Evolutionary conservation across 2,797 vertebrate species (phyloP).

Genomic region (Sebastes vulpes): DNA sequence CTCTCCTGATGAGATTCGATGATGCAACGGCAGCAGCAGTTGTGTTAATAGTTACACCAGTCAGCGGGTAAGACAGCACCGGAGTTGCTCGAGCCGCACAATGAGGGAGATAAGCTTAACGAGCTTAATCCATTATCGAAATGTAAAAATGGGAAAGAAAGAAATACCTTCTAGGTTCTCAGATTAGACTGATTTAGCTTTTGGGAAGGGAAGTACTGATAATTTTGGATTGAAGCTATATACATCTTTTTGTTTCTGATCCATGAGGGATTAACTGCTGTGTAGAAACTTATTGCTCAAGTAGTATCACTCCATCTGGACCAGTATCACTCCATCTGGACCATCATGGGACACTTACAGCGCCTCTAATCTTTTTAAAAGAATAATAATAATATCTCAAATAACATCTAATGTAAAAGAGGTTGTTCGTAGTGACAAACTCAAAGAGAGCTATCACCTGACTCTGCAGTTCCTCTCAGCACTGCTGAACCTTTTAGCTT

Average conservation of each 20-base stretch:
- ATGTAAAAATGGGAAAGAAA: background rate
- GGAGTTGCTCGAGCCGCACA: background rate
- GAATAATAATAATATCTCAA: background rate
- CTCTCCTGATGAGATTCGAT: constrained; percentile 63
- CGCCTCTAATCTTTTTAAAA: background rate
- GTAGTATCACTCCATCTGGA: background rate
- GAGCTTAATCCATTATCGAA: background rate
- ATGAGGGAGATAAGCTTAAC: constrained; percentile 18
- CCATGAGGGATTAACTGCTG: background rate
- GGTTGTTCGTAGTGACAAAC: background rate
- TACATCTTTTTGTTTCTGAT: background rate
- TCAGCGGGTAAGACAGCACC: constrained; percentile 9
- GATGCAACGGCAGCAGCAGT: constrained; percentile 72
- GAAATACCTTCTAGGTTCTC: background rate
- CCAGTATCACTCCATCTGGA: background rate
- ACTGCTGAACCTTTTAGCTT: background rate
- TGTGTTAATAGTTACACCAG: constrained; percentile 76
- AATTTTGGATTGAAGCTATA: background rate
- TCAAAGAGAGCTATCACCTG: background rate
- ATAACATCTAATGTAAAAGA: background rate
- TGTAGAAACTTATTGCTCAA: background rate
- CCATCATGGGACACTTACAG: background rate
- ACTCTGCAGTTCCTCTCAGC: background rate
- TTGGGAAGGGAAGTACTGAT: background rate
- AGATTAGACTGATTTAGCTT: background rate